Conservation (phyloP, 2,888 invertebrate species). For the Silvanus unidentatus region DNA sequence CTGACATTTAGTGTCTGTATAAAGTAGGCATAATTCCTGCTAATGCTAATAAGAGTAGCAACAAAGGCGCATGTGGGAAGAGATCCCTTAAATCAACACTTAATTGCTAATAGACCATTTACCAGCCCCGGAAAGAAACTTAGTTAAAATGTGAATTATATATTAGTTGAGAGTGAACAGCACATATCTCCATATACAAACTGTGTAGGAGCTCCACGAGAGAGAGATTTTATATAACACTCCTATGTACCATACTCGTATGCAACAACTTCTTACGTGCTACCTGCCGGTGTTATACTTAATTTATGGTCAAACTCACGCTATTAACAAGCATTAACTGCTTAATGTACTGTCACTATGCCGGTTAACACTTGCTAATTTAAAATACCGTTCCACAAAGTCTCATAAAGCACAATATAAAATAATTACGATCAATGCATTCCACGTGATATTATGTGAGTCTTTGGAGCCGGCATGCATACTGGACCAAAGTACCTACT, state of each 20-base stretch:
- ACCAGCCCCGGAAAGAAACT: slow-evolving; percentile 21
- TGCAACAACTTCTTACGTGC: slow-evolving; percentile 15
- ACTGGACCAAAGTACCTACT: too few species aligned
- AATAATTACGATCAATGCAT: slow-evolving; percentile 23
- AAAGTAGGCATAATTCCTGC: slow-evolving; percentile 22
- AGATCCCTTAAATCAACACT: slow-evolving; percentile 25
- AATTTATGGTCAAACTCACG: slow-evolving; percentile 38
- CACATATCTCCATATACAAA: too few species aligned
- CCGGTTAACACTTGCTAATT: slow-evolving; percentile 32
- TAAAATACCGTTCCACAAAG: slow-evolving; percentile 15
- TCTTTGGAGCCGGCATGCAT: too few species aligned
- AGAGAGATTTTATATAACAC: too few species aligned
- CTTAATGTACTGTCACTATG: slow-evolving; percentile 36
- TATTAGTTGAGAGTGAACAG: too few species aligned
- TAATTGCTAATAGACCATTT: slow-evolving; percentile 29
- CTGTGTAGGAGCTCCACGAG: too few species aligned
- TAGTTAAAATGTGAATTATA: slow-evolving; percentile 16
- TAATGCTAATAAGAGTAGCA: slow-evolving; percentile 27
- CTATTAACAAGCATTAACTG: slow-evolving; percentile 41
- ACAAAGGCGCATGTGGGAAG: slow-evolving; percentile 20
- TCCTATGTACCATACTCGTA: background rate
- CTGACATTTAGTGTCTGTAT: slow-evolving; percentile 18
- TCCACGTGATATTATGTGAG: slow-evolving; percentile 12
- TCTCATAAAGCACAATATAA: slow-evolving; percentile 19
- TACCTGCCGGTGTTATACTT: slow-evolving; percentile 33